Percentiles rank a stretch among this genome's conserved stretches.
Evolutionary conservation across 1,140 invertebrate genomes (phyloP).

Genomic region (Spodoptera litura): DNA sequence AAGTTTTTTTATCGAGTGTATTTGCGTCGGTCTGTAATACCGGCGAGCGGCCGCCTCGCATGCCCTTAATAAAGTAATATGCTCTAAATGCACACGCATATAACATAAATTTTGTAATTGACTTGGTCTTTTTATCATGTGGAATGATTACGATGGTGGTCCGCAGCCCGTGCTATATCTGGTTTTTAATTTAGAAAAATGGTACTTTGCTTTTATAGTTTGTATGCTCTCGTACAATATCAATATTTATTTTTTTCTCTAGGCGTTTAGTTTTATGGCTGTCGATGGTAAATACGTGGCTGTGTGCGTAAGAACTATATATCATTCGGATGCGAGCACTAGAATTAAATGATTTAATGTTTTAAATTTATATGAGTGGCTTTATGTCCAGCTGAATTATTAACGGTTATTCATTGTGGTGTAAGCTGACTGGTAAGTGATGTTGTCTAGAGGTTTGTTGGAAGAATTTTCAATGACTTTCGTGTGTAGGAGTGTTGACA

Average conservation of each 20-base stretch:
- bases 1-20: constrained; percentile 76
- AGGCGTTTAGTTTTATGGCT: constrained; percentile 69
- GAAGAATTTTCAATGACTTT: constrained; percentile 26
- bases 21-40: constrained; percentile 66
- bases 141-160: constrained; percentile 82
- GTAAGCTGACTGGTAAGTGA: constrained; percentile 34
- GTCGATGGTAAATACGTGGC: constrained; percentile 51
- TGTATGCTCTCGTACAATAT: constrained; percentile 63
- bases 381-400: constrained; percentile 35
- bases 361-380: constrained; percentile 39
- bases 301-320: constrained; percentile 61
- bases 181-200: constrained; percentile 82
- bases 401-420: constrained; percentile 12
- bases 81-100: constrained; percentile 83
- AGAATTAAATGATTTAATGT: constrained; percentile 39
- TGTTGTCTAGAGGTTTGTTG: constrained; percentile 3
- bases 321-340: constrained; percentile 33
- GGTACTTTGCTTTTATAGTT: constrained; percentile 66
- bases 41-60: constrained; percentile 71
- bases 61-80: constrained; percentile 85
- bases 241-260: constrained; percentile 74
- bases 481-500: constrained; percentile 2
- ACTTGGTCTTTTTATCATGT: constrained; percentile 79
- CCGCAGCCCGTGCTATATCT: constrained; percentile 70
- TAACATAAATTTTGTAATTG: constrained; percentile 81